Percentiles rank a stretch among this genome's conserved stretches.
These are phyloP conservation scores for Pomatostomus ruficeps DNA, from an alignment of 2,113 vertebrate species.

Conservation along the genomic window DNA sequence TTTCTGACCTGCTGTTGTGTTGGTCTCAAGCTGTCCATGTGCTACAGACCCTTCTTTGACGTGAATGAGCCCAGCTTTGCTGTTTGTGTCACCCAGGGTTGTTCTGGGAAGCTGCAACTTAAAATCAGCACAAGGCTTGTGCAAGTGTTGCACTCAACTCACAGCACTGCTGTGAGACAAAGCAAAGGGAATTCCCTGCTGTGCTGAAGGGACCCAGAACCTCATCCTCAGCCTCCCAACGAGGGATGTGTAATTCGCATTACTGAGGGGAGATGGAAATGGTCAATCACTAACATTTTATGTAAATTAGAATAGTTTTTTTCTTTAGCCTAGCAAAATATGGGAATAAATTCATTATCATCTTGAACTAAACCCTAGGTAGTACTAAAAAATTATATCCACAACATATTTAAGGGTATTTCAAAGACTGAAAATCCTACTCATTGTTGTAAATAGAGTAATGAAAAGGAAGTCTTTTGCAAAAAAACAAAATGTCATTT, in stretches of 20 bases:
- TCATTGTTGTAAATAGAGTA: neutral
- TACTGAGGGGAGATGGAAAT: neutral
- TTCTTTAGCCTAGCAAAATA: neutral
- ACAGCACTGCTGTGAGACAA: neutral
- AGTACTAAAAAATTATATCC: neutral
- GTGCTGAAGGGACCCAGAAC: neutral
- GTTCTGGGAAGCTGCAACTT: neutral
- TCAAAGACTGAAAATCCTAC: neutral
- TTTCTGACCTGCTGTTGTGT: neutral
- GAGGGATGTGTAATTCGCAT: neutral
- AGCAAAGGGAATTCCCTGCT: neutral
- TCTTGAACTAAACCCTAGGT: neutral
- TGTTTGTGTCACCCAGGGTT: neutral
- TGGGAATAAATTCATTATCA: neutral
- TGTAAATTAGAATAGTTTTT: neutral
- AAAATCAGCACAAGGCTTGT: neutral
- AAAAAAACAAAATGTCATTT: neutral
- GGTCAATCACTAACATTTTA: neutral
- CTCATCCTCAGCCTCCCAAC: neutral
- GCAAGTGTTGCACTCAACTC: neutral
- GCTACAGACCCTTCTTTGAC: neutral
- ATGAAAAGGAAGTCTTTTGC: neutral
- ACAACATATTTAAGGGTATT: neutral
- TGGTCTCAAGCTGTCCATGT: neutral
- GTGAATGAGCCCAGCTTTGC: rapidly evolving